Conservation (phyloP, 1,140 invertebrate genomes). For the Melitaea cinxia region DNA sequence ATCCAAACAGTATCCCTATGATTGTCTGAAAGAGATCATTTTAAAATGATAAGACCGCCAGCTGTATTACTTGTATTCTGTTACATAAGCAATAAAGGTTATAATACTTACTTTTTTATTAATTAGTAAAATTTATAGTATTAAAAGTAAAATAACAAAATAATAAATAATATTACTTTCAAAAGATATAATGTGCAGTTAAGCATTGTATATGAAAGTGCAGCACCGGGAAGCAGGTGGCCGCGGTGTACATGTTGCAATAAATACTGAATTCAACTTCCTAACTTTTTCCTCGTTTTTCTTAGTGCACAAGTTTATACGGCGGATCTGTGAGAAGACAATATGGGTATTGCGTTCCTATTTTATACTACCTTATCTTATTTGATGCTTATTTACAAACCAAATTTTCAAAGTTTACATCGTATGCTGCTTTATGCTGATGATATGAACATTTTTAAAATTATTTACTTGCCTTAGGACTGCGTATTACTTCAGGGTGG, state of each 20-base stretch:
- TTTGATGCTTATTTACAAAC: background rate
- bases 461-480: too few relatives aligned
- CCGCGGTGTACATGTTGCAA: slow-evolving; percentile 14
- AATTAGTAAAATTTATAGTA: too few relatives aligned
- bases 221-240: slow-evolving; percentile 28
- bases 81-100: too few relatives aligned
- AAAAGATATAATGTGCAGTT: background rate
- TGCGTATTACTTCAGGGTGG: too few relatives aligned
- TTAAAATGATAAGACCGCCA: too few relatives aligned
- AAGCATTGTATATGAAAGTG: slow-evolving; percentile 29
- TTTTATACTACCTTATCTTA: slow-evolving; percentile 9
- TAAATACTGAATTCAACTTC: slow-evolving; percentile 32
- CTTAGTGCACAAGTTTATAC: slow-evolving; percentile 18
- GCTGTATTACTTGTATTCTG: too few relatives aligned
- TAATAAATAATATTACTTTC: background rate
- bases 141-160: background rate
- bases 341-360: background rate
- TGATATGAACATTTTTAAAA: too few relatives aligned
- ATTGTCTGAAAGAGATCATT: too few relatives aligned
- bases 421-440: too few relatives aligned
- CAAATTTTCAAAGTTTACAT: too few relatives aligned
- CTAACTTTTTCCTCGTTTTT: slow-evolving; percentile 26
- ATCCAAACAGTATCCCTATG: too few relatives aligned
- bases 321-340: slow-evolving; percentile 4
- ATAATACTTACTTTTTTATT: too few relatives aligned